Evolutionary conservation across 2,797 vertebrate species (phyloP).

Genomic region (Falco naumanni): DNA sequence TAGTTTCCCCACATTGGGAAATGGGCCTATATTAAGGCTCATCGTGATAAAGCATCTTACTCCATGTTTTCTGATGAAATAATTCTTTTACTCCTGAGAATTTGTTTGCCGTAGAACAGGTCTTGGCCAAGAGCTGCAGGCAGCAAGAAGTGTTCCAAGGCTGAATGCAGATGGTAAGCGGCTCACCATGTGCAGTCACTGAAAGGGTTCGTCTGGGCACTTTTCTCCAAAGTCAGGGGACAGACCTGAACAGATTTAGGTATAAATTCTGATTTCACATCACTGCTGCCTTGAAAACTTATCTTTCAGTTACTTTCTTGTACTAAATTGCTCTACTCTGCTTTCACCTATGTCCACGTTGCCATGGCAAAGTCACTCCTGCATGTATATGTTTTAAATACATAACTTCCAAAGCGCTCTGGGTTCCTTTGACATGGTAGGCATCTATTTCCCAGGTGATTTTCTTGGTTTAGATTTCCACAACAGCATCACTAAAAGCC

Average conservation of each 20-base stretch:
- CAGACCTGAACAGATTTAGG: not conserved
- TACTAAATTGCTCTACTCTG: not conserved
- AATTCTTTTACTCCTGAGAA: not conserved
- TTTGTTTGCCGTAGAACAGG: not conserved
- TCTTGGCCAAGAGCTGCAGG: not conserved
- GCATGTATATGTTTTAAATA: not conserved
- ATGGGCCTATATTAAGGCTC: not conserved
- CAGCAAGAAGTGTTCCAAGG: not conserved
- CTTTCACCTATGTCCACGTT: not conserved
- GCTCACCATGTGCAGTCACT: not conserved
- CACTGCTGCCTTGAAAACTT: not conserved
- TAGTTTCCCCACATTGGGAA: not conserved
- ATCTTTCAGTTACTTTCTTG: not conserved
- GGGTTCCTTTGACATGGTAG: not conserved
- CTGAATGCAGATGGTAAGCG: not conserved
- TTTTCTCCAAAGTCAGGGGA: not conserved
- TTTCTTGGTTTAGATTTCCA: not conserved
- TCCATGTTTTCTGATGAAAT: not conserved
- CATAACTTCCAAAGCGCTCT: not conserved
- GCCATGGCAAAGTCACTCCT: conserved; percentile 21
- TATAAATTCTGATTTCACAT: not conserved
- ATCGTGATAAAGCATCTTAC: not conserved
- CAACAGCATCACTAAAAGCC: not conserved
- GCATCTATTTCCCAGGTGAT: not conserved
- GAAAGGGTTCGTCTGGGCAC: not conserved